Evolutionary conservation across 1,140 invertebrate species (phyloP), one percentile per base, ranked within the genome.

Genomic region (Trypoxylus dichotomus): DNA sequence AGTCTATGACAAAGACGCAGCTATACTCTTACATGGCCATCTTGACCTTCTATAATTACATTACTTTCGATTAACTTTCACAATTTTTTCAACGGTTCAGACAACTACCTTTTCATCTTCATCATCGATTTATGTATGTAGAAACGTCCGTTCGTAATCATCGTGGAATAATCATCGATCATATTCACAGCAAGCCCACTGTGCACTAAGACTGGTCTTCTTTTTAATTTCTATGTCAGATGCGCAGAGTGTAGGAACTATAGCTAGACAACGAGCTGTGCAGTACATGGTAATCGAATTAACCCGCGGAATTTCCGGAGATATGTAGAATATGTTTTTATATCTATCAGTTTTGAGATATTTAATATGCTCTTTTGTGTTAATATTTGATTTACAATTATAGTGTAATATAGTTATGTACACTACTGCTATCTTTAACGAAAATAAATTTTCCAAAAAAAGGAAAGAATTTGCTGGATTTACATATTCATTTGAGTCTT

Each of bases 61-160:
- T 47, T 68, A 68, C 60, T 68, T 68, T 68, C 60, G 24, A 68
- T 68, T 68, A 68, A 68, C 60, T 68, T 68, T 68, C 60, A 68
- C 60, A 68, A 58, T 58, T 58, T 58, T 58, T 58, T 58, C 47
- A 0, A 21, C 47, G 47, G 47, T 13, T 5, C 7, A 37, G 10
- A 37, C 32, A 8, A 19, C n/a, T 60, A 6, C 5, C 24, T 60
- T 60, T 60, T 8, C 54, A 19, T 60, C 24, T 60, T 60, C 13
- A 60, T 13, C 54, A 60, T 60, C 24, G 32, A 7, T 54, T 54
- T 54, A n/a, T 0, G 29, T 71, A 25, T 3, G 7, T n/a, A 7
- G 21, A 6, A 71, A 25, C 24, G n/a, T 71, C 7, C 24, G 1
- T 71, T 21, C 21, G 24, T 13, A 71, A 32, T 71, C 19, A 13